A percentile compares a stretch with the other conserved stretches of the same genome.
These are phyloP conservation scores for Siderastrea siderea DNA, from an alignment of 92 coral and sea anemone species.

Conservation along the genomic window DNA sequence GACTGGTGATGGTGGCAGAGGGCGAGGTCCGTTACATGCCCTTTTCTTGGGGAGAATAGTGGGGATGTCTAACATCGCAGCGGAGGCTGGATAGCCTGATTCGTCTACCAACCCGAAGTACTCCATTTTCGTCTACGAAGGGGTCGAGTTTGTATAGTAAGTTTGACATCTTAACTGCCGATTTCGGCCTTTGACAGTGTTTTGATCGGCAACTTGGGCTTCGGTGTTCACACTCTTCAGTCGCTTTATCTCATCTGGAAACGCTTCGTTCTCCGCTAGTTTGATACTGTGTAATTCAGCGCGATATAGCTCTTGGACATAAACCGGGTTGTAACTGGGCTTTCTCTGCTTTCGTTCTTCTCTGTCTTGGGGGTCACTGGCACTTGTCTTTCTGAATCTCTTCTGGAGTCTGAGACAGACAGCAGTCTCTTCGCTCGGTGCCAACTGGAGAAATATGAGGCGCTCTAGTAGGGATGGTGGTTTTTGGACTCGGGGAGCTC, in stretches of 20 bases:
- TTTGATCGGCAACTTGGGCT: neutral
- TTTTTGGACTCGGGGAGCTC: neutral
- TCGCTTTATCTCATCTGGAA: neutral
- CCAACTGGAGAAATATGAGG: neutral
- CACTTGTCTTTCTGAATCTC: neutral
- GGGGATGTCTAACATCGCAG: conserved; percentile 10
- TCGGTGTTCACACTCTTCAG: neutral
- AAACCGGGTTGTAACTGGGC: neutral
- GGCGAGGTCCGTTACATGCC: neutral
- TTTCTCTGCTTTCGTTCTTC: neutral
- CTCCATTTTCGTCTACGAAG: neutral
- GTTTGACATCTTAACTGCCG: neutral
- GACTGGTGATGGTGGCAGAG: neutral
- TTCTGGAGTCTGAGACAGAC: neutral
- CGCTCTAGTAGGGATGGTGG: neutral
- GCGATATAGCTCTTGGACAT: conserved; percentile 3
- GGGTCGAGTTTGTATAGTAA: conserved; percentile 17
- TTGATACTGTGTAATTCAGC: conserved; percentile 6
- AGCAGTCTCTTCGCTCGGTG: neutral
- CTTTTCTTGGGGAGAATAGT: conserved; percentile 11
- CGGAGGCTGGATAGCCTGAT: conserved; percentile 2
- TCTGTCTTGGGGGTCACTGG: neutral
- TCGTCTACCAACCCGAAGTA: conserved; percentile 23
- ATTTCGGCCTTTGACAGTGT: neutral
- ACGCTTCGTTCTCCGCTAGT: neutral